Evolutionary conservation across 2,888 invertebrate species (phyloP).

Genomic region (Diachrysia chrysitis): DNA sequence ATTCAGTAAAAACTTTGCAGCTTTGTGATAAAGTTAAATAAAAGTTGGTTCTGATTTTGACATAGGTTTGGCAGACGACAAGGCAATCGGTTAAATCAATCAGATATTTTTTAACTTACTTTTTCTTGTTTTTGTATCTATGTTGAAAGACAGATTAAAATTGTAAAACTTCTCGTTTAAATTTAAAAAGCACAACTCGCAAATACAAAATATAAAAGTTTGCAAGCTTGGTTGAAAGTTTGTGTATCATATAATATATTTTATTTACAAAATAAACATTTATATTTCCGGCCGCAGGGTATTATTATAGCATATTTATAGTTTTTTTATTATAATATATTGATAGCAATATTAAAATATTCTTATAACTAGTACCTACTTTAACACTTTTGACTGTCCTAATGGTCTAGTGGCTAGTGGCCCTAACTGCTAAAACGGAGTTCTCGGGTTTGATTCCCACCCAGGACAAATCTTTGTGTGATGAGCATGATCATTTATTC

Average conservation of each 20-base stretch:
- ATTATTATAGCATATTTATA: too few relatives aligned
- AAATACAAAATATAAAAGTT: not conserved
- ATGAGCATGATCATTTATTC: too few relatives aligned
- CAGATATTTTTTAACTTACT: not conserved
- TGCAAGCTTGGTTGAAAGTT: not conserved
- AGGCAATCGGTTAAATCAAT: too few relatives aligned
- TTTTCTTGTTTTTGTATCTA: not conserved
- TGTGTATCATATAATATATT: not conserved
- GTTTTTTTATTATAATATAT: too few relatives aligned
- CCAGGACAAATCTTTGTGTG: too few relatives aligned
- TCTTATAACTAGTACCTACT: not conserved
- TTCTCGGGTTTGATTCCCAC: too few relatives aligned
- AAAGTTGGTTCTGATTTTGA: not conserved
- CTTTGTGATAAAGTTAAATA: too few relatives aligned
- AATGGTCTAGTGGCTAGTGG: too few relatives aligned
- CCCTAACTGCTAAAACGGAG: too few relatives aligned
- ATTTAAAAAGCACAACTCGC: not conserved
- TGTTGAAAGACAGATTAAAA: not conserved
- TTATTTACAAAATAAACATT: not conserved
- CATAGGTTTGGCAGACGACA: not conserved
- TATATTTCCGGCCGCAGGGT: not conserved
- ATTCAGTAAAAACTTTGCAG: too few relatives aligned
- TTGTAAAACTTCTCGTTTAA: not conserved
- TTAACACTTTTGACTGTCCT: too few relatives aligned
- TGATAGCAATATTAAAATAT: conserved; percentile 1